Conservation (phyloP, 2,113 vertebrate species). For the Xenopus laevis region DNA sequence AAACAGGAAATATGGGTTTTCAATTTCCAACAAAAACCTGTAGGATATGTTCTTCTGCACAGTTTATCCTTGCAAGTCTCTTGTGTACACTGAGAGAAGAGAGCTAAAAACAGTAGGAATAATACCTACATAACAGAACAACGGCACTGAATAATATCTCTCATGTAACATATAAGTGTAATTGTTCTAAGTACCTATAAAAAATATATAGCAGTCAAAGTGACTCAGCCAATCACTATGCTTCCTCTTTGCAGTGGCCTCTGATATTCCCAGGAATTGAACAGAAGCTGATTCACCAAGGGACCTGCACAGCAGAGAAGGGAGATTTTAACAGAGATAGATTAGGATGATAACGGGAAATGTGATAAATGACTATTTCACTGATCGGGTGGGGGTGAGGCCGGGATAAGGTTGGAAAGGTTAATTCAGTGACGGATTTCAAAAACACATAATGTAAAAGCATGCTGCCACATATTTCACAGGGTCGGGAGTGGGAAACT, state of each 20-base stretch:
- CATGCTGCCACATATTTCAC: too few species aligned
- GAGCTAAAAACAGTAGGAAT: too few species aligned
- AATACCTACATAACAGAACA: too few species aligned
- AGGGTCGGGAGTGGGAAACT: too few species aligned
- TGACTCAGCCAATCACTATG: too few species aligned
- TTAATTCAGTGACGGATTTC: constrained; percentile 26
- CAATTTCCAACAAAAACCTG: too few species aligned
- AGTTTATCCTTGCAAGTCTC: constrained; percentile 18
- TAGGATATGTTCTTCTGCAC: too few species aligned
- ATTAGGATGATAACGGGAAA: neutral
- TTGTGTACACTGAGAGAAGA: too few species aligned
- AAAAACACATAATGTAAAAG: neutral
- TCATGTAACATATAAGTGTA: neutral
- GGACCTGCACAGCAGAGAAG: neutral
- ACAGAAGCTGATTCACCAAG: neutral
- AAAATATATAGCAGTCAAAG: neutral
- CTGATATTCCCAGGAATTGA: neutral
- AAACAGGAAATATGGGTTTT: too few species aligned
- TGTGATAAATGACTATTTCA: neutral
- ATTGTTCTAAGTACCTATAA: neutral
- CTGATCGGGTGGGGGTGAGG: neutral
- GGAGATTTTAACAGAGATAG: neutral
- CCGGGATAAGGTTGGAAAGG: constrained; percentile 4
- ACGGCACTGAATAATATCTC: neutral
- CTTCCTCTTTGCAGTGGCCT: neutral